A percentile compares a stretch with the other conserved stretches of the same genome.
Evolutionary conservation across 2,797 vertebrate genomes (phyloP).

Genomic region (Melanotaenia pygmaea): DNA sequence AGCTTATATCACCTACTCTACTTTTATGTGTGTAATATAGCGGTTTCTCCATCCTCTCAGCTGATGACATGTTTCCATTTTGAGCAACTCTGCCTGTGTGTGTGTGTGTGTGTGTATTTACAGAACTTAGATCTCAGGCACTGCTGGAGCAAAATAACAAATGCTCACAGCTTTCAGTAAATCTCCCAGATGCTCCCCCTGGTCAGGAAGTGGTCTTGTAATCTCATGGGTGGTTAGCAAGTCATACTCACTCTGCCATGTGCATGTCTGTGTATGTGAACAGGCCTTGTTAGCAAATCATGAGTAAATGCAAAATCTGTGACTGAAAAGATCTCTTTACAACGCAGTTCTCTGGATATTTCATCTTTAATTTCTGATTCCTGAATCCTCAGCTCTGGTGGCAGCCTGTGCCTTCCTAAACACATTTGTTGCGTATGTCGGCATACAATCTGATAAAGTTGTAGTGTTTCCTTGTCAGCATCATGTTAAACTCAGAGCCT

Average conservation of each 20-base stretch:
- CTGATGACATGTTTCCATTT: constrained; percentile 66
- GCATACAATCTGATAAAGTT: constrained; percentile 36
- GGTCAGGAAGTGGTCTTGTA: constrained; percentile 55
- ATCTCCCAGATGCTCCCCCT: constrained; percentile 56
- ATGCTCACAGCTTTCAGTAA: constrained; percentile 31
- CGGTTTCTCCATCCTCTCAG: constrained; percentile 39
- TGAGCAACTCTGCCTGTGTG: constrained; percentile 19
- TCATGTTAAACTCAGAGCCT: constrained; percentile 45
- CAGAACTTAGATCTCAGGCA: constrained; percentile 17
- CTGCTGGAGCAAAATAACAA: constrained; percentile 60
- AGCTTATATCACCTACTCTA: constrained; percentile 12
- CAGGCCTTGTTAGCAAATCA: not conserved
- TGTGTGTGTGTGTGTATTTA: constrained; percentile 11
- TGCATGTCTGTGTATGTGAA: constrained; percentile 21
- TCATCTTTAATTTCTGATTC: not conserved
- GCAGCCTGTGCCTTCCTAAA: constrained; percentile 7
- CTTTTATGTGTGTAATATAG: constrained; percentile 16
- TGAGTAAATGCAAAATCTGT: constrained; percentile 26
- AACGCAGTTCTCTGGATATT: not conserved
- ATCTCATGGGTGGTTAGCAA: constrained; percentile 43
- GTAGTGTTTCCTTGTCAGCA: constrained; percentile 36
- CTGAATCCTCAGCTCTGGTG: constrained; percentile 21
- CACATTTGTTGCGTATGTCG: constrained; percentile 24
- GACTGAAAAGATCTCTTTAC: constrained; percentile 1
- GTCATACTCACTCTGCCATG: constrained; percentile 34